Percentiles rank a stretch among this genome's conserved stretches.
Evolutionary conservation across 2,113 vertebrate species (phyloP).

Genomic region (Pteropus alecto): DNA sequence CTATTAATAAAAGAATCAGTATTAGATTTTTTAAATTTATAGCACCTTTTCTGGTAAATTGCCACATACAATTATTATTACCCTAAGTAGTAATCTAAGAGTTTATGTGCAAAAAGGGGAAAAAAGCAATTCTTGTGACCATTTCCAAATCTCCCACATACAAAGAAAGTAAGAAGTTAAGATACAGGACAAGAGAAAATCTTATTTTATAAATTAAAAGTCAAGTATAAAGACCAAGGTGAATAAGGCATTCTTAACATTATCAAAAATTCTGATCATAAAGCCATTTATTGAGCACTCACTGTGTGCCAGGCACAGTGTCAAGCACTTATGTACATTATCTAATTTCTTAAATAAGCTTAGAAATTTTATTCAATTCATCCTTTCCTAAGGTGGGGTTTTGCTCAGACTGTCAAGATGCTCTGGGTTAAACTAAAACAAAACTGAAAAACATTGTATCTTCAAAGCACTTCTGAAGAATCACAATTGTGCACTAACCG

Average conservation of each 20-base stretch:
- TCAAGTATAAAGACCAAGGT: neutral
- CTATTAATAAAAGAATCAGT: neutral
- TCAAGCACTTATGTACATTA: neutral
- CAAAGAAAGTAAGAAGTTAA: neutral
- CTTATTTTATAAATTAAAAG: constrained; percentile 14
- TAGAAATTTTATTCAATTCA: neutral
- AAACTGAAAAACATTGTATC: neutral
- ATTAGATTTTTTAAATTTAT: neutral
- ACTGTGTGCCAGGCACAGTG: neutral
- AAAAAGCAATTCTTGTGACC: neutral
- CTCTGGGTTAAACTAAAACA: neutral
- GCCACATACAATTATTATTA: neutral
- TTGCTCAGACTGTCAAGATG: neutral
- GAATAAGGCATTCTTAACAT: neutral
- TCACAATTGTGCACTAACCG: neutral
- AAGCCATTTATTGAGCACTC: neutral
- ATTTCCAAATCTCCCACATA: neutral
- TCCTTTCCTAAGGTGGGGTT: neutral
- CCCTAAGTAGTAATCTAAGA: neutral
- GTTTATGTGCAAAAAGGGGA: neutral
- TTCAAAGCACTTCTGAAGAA: neutral
- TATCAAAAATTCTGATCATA: neutral
- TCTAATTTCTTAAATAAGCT: neutral
- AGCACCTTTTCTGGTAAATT: neutral
- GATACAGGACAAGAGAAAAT: neutral